These are phyloP conservation scores for Drosophila cardini DNA, from an alignment of 1,140 invertebrate genomes.

Conservation along the genomic window DNA sequence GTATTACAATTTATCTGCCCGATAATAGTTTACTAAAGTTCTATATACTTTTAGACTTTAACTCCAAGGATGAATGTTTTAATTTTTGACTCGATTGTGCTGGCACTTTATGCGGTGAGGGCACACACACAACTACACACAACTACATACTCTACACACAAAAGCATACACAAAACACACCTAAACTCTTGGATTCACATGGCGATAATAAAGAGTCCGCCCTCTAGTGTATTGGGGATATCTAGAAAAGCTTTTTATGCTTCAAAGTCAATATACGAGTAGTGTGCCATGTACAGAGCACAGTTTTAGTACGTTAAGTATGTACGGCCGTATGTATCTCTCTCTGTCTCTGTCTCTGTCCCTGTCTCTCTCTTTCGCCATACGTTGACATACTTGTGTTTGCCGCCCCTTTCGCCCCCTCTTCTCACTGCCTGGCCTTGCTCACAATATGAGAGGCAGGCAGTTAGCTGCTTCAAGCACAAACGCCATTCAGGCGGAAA, in stretches of 20 bases:
- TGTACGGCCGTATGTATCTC: conserved; percentile 42
- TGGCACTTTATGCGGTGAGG: neutral
- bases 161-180: conserved; percentile 23
- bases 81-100: conserved; percentile 38
- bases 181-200: conserved; percentile 14
- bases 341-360: too few relatives aligned
- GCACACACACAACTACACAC: conserved; percentile 5
- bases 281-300: conserved; percentile 71
- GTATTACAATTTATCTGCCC: too few relatives aligned
- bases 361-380: conserved; percentile 9
- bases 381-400: conserved; percentile 70
- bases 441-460: conserved; percentile 38
- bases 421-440: neutral
- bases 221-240: conserved; percentile 69
- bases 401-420: conserved; percentile 48
- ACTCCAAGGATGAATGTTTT: neutral
- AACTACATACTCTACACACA: conserved; percentile 9
- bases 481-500: conserved; percentile 80
- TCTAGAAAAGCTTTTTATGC: conserved; percentile 81
- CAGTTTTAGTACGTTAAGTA: conserved; percentile 81
- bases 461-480: conserved; percentile 75
- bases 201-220: conserved; percentile 67
- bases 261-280: conserved; percentile 73
- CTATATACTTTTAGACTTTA: too few relatives aligned
- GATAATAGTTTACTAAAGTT: too few relatives aligned